phyloP scores from a whole-genome alignment of 2,888 invertebrate species.

The Spisula subtruncata region DNA sequence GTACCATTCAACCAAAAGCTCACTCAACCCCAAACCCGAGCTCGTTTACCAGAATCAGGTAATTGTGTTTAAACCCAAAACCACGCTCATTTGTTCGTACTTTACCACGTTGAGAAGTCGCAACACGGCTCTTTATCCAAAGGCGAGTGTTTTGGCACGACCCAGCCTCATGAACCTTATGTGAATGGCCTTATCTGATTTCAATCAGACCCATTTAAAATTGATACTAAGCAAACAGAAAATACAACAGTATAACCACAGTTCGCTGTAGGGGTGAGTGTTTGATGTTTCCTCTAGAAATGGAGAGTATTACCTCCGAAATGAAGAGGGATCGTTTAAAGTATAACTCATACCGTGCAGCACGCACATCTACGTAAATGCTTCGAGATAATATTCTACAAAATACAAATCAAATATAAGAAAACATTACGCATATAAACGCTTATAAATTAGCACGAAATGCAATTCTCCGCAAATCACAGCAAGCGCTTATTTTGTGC shows the following conservation, averaged over 20 bases:
- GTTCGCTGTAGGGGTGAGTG: not conserved
- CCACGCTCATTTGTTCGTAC: too few relatives aligned
- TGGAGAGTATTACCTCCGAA: not conserved
- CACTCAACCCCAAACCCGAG: too few relatives aligned
- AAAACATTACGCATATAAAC: not conserved
- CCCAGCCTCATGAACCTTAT: too few relatives aligned
- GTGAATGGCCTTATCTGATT: too few relatives aligned
- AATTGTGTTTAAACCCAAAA: too few relatives aligned
- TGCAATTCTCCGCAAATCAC: not conserved
- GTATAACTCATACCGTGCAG: constrained; percentile 14
- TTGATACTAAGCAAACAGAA: not conserved
- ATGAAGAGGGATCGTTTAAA: not conserved
- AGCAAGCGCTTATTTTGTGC: constrained; percentile 12
- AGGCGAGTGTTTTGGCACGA: too few relatives aligned
- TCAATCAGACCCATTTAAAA: not conserved
- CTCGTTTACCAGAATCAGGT: too few relatives aligned
- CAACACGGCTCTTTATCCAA: too few relatives aligned
- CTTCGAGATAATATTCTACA: not conserved
- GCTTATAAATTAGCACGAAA: constrained; percentile 13
- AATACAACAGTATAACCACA: not conserved
- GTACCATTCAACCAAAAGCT: too few relatives aligned
- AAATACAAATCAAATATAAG: not conserved
- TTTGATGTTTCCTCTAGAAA: not conserved
- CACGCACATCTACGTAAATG: not conserved
- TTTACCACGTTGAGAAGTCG: too few relatives aligned